phyloP scores from a whole-genome alignment of 2,888 invertebrate species.

The Synanthedon myopaeformis region DNA sequence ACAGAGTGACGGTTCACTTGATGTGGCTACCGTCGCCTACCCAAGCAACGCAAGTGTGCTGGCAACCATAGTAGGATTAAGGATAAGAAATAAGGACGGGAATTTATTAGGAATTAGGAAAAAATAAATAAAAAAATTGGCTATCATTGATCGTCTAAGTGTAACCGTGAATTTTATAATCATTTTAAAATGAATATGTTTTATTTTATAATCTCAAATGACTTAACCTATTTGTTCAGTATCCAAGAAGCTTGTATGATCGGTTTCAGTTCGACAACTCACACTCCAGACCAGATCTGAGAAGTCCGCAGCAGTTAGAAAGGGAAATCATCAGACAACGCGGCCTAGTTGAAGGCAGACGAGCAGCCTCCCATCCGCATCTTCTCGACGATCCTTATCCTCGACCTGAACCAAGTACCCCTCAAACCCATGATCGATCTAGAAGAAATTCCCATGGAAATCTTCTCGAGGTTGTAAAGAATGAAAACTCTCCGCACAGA shows the following conservation, averaged over 20 bases:
- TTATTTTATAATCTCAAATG: too few relatives aligned
- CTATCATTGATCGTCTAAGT: too few relatives aligned
- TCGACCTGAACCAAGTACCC: slow-evolving; percentile 41
- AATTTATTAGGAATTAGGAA: too few relatives aligned
- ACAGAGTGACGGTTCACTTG: too few relatives aligned
- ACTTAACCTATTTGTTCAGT: background rate
- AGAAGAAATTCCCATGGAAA: slow-evolving; percentile 73
- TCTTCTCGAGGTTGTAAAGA: slow-evolving; percentile 59
- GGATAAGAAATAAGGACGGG: too few relatives aligned
- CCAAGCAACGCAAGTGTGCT: too few relatives aligned
- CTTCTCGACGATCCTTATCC: slow-evolving; percentile 63
- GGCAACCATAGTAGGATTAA: too few relatives aligned
- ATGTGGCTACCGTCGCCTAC: too few relatives aligned
- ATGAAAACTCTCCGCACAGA: slow-evolving; percentile 32
- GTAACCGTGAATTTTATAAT: too few relatives aligned
- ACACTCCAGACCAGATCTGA: slow-evolving; percentile 59
- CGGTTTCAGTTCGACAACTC: slow-evolving; percentile 54
- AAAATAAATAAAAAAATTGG: too few relatives aligned
- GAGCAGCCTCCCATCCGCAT: slow-evolving; percentile 77
- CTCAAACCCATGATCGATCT: slow-evolving; percentile 48
- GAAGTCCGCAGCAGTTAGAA: slow-evolving; percentile 74
- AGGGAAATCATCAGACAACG: slow-evolving; percentile 69
- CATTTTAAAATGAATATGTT: too few relatives aligned
- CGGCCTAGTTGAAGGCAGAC: slow-evolving; percentile 66
- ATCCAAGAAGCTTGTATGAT: slow-evolving; percentile 1